Evolutionary conservation across 2,888 invertebrate genomes (phyloP), one percentile per base, ranked within the genome.

Genomic region (Atrina japonica): DNA sequence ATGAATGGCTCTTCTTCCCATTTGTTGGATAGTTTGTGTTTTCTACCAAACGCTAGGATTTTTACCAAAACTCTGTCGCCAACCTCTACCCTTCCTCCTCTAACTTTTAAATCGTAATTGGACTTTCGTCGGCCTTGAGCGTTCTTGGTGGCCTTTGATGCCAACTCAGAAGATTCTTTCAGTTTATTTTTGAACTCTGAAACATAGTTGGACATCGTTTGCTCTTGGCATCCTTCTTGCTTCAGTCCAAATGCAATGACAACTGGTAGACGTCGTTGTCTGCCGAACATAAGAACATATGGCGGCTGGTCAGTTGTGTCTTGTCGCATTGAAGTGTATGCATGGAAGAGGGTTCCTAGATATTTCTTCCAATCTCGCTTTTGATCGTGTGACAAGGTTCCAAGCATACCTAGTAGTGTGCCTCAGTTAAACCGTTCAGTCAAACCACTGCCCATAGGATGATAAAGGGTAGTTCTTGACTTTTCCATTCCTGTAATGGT

Each of bases 371-470:
- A 73, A 23, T 70, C 66, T 6, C 11, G 41, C 40, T 77, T 77
- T 45, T 73, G 16, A 14, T 65, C 63, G 3, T 49, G 45, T 25
- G 63, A 41, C 3, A 75, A 53, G 3, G 72, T 75, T 52, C 52
- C 52, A 1, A 52, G 6, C 3, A 52, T 47, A 9, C 23, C 52
- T 11, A 23, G 25, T 47, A 21, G 25, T 16, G 14, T 27, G 27
- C 23, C 52, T 9, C 16, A 47, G 49, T 72, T 65, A 41, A 60
- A 72, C 18, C 69, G 40, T 53, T 75, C 69, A 18, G 55, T 55
- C 49, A 65, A 45, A 5, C 75, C 69, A 63, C 66, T 67, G 30
- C 77, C 76, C 41, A 61, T 61, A 0, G 75, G 77, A 60, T 78
- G 78, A 29, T 75, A 76, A 18, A 66, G 65, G 43, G 75, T 67